These are phyloP conservation scores for Coelogynopora nodosa DNA, from an alignment of 2,888 invertebrate species.

Conservation along the genomic window DNA sequence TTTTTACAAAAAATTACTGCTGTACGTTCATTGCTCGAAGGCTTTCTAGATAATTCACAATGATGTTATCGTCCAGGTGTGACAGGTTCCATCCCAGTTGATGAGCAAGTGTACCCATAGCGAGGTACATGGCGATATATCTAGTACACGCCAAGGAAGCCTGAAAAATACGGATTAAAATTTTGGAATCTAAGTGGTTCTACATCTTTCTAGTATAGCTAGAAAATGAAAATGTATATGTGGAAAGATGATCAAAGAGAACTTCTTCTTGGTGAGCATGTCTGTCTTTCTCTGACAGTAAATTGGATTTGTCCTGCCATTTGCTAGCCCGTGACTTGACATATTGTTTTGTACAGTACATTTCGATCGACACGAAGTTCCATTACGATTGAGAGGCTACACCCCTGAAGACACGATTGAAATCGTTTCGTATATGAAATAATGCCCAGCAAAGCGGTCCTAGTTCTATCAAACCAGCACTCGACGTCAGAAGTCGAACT, in stretches of 20 bases:
- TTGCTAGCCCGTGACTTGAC: not conserved
- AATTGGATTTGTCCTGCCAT: not conserved
- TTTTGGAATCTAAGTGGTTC: not conserved
- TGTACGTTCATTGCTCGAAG: not conserved
- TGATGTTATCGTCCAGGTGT: constrained; percentile 13
- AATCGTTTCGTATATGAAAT: constrained; percentile 20
- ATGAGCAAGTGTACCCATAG: constrained; percentile 15
- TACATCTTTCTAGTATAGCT: constrained; percentile 12
- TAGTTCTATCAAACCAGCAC: constrained; percentile 1
- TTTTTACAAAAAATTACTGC: not conserved
- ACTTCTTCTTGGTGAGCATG: not conserved
- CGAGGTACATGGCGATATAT: constrained; percentile 2
- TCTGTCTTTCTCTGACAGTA: too few species aligned
- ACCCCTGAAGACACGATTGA: not conserved
- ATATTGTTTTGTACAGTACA: not conserved
- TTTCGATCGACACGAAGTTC: not conserved
- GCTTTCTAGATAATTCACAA: not conserved
- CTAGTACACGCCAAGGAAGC: not conserved
- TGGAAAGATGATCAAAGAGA: constrained; percentile 10
- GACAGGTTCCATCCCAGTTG: constrained; percentile 5
- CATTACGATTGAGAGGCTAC: not conserved
- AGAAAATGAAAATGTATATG: constrained; percentile 7
- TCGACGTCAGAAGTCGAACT: not conserved
- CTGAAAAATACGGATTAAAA: constrained; percentile 16
- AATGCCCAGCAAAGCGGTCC: not conserved